A percentile compares a stretch with the other conserved stretches of the same genome.
These are phyloP conservation scores for Meriones unguiculatus DNA, from an alignment of 2,113 vertebrate genomes.

Conservation along the genomic window DNA sequence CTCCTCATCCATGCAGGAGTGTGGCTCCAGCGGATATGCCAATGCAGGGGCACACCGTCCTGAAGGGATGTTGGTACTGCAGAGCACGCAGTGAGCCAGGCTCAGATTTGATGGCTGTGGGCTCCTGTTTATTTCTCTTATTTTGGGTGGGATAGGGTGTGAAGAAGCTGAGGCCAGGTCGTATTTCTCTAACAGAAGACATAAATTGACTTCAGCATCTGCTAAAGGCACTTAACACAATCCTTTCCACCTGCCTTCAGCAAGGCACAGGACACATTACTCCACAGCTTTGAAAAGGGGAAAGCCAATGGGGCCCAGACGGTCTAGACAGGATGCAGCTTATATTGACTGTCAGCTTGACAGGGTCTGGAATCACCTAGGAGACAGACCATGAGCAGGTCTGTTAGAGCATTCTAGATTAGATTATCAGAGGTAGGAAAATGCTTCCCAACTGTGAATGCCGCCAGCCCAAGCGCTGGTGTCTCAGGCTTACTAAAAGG, in stretches of 20 bases:
- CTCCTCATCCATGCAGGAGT: slow-evolving; percentile 36
- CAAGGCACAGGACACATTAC: background rate
- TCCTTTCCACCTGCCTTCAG: background rate
- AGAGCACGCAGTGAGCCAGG: background rate
- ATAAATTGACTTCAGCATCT: background rate
- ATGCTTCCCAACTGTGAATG: background rate
- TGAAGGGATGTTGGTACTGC: background rate
- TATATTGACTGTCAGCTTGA: background rate
- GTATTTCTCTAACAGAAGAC: background rate
- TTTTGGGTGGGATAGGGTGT: background rate
- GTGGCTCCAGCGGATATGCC: background rate
- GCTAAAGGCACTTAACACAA: background rate
- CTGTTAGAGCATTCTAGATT: background rate
- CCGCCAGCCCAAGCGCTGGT: background rate
- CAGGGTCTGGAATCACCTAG: background rate
- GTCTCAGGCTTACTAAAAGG: background rate
- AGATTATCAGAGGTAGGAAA: background rate
- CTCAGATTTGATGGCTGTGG: background rate
- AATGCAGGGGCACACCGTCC: background rate
- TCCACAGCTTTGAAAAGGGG: background rate
- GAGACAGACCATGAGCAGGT: background rate
- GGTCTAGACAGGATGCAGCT: background rate
- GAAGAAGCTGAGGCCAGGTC: background rate
- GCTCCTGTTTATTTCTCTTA: background rate
- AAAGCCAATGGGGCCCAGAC: background rate